These are phyloP conservation scores for Meleagris gallopavo DNA, from an alignment of 2,113 vertebrate genomes.

Conservation along the genomic window DNA sequence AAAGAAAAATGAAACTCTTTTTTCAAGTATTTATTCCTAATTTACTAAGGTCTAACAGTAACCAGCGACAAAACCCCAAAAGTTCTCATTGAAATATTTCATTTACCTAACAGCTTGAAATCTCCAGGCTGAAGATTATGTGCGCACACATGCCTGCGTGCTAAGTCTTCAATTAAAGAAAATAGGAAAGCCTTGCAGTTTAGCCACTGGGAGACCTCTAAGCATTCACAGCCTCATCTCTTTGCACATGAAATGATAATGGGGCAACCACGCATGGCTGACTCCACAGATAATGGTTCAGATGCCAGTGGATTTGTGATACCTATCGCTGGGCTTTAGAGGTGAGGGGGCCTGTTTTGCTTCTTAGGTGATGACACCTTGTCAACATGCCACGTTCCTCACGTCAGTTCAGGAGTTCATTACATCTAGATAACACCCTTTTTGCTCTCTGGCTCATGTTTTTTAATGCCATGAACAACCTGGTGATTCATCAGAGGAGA, in stretches of 20 bases:
- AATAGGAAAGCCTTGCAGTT: slow-evolving; percentile 41
- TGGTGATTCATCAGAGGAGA: slow-evolving; percentile 43
- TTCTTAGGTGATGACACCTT: slow-evolving; percentile 44
- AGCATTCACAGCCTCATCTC: neutral
- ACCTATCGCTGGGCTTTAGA: neutral
- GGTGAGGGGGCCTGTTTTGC: neutral
- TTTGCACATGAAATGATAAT: neutral
- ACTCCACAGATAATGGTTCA: neutral
- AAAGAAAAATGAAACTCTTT: slow-evolving; percentile 33
- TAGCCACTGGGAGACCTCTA: neutral
- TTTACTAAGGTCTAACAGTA: slow-evolving; percentile 33
- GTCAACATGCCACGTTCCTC: slow-evolving; percentile 27
- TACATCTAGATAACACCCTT: slow-evolving; percentile 46
- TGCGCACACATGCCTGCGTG: neutral
- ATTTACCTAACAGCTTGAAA: slow-evolving; percentile 64
- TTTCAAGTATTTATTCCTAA: slow-evolving; percentile 55
- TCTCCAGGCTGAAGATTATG: slow-evolving; percentile 1
- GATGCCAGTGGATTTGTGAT: neutral
- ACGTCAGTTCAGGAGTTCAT: slow-evolving; percentile 69
- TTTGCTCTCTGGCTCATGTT: slow-evolving; percentile 56
- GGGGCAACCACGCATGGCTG: neutral
- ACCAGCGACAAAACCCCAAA: neutral
- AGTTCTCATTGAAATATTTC: slow-evolving; percentile 42
- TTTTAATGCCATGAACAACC: slow-evolving; percentile 53
- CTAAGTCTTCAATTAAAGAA: slow-evolving; percentile 39